A percentile compares a stretch with the other conserved stretches of the same genome.
phyloP scores from a whole-genome alignment of 2,888 invertebrate species.

The Brachypalpus laphriformis region DNA sequence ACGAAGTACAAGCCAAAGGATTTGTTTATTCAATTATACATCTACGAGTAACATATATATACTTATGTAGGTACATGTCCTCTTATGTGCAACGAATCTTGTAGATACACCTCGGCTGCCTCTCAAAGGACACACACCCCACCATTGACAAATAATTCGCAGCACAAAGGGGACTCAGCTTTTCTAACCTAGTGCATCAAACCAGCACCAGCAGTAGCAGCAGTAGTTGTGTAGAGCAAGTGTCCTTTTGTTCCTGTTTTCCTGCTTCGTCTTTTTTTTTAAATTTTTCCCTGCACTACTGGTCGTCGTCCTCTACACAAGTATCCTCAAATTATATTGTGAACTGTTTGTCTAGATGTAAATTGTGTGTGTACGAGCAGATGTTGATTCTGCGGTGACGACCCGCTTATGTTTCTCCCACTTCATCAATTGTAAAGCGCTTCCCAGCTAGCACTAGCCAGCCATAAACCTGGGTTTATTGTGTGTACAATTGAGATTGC shows the following conservation, averaged over 20 bases:
- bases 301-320: constrained; percentile 32
- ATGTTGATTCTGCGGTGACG: constrained; percentile 60
- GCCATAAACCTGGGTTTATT: not conserved
- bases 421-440: constrained; percentile 35
- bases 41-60: no score
- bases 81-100: not conserved
- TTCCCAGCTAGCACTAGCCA: not conserved
- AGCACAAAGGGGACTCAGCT: constrained; percentile 41
- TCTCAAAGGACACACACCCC: constrained; percentile 5
- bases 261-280: constrained; percentile 20
- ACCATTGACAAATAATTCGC: constrained; percentile 26
- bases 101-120: constrained; percentile 18
- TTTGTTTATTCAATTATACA: constrained; percentile 6
- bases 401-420: constrained; percentile 63
- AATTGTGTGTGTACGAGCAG: constrained; percentile 53
- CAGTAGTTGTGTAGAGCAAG: constrained; percentile 40
- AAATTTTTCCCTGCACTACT: not conserved
- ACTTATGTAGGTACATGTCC: not conserved
- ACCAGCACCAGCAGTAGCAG: constrained; percentile 17
- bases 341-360: constrained; percentile 64
- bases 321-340: constrained; percentile 69
- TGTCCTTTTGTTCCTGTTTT: constrained; percentile 59
- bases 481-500: constrained; percentile 24
- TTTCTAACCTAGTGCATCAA: not conserved
- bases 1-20: constrained; percentile 7